Evolutionary conservation across 1,140 invertebrate genomes (phyloP), one percentile per base, ranked within the genome.

Genomic region (Drosophila carrolli): DNA sequence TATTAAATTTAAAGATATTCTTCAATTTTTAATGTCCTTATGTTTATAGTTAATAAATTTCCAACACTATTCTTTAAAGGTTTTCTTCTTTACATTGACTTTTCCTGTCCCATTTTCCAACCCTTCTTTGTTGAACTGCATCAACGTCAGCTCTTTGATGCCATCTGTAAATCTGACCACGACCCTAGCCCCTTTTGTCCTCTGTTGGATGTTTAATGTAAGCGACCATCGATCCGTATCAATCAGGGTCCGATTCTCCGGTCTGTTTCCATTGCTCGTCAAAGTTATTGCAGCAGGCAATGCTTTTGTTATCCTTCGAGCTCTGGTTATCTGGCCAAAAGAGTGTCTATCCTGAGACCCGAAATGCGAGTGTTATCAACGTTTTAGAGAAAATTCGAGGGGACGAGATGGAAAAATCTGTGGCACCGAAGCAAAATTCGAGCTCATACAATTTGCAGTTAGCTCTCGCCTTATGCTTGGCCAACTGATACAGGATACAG

Each of bases 371-470:
- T 78, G 67, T 62, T 89, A 76, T 89, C 83, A 73, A 70, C 72
- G 57, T 71, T 89, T 79, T 65, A 54, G 71, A 66, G 61, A 81
- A 74, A 85, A 75, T 61, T 60, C 62, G 57, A 79, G 37, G 35
- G 16, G 41, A 4, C 4, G 9, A 16, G 44, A 48, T 41, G 46
- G 35, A 37, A 47, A 40, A 57, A 44, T 70, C 62, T 71, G 48
- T 50, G 71, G 67, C 38, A 60, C 41, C 41, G 47, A 88, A 67
- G 83, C 83, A 76, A 83, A 83, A 88, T 88, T 82, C 56, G 35
- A 62, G 79, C 79, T 79, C 71, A 82, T 76, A 86, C 83, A 86
- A 88, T 86, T 88, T 88, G 83, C 83, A 86, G 83, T 83, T 83
- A 83, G 83, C 67, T 70, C 44, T 78, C 63, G 81, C 72, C 83